Conservation (phyloP, 2,797 vertebrate genomes). For the Tapirus indicus region DNA sequence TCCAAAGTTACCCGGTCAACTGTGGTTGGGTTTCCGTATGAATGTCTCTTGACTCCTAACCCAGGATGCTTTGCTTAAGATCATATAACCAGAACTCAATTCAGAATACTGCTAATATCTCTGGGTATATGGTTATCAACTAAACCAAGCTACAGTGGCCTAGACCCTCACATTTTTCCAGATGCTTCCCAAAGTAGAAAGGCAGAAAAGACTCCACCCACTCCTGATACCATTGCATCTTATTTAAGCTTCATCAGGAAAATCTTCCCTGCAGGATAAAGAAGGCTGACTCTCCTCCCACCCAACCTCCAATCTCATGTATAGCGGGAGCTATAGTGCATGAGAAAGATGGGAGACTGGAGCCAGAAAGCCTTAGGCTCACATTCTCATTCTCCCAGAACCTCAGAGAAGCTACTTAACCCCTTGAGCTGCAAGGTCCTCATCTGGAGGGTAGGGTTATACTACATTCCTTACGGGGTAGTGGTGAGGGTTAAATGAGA, state of each 20-base stretch:
- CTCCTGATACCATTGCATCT: neutral
- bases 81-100: neutral
- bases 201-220: neutral
- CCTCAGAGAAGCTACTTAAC: neutral
- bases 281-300: neutral
- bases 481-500: neutral
- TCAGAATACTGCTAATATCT: neutral
- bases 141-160: neutral
- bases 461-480: neutral
- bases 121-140: neutral
- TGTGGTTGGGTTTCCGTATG: neutral
- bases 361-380: neutral
- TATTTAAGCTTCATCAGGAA: neutral
- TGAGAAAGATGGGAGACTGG: neutral
- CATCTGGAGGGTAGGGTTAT: neutral
- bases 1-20: neutral
- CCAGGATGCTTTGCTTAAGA: neutral
- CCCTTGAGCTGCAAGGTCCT: neutral
- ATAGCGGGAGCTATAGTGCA: neutral
- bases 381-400: neutral
- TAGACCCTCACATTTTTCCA: neutral
- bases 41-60: neutral
- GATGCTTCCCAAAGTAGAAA: neutral
- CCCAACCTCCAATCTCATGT: neutral
- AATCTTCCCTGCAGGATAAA: neutral